phyloP scores from a whole-genome alignment of 2,113 vertebrate genomes.

The Thalassarche chlororhynchos region DNA sequence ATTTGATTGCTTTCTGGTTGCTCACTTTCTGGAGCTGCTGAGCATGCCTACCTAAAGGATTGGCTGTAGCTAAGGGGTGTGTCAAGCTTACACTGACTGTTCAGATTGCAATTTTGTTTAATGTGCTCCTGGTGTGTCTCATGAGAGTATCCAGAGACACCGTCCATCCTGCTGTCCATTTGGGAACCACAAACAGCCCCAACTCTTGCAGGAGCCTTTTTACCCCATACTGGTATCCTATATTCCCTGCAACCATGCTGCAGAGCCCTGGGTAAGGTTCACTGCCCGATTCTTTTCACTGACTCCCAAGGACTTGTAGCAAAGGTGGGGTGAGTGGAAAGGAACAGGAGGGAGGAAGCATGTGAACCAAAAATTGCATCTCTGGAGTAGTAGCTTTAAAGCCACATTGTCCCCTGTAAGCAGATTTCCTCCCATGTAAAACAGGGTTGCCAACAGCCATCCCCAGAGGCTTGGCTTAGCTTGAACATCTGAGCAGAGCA shows the following conservation, averaged over 20 bases:
- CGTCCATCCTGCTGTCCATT: background rate
- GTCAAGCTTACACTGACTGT: background rate
- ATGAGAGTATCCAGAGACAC: background rate
- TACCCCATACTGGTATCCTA: background rate
- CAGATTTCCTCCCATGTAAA: background rate
- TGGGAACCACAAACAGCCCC: background rate
- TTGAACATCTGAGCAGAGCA: background rate
- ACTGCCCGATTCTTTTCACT: background rate
- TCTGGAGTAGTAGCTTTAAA: background rate
- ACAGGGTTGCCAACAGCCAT: background rate
- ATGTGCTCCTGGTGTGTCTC: background rate
- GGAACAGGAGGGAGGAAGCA: background rate
- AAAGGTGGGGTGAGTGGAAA: background rate
- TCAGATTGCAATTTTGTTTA: background rate
- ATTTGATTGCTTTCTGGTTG: background rate
- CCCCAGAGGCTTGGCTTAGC: background rate
- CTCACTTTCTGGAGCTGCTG: background rate
- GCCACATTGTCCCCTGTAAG: background rate
- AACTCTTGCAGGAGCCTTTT: background rate
- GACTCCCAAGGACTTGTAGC: background rate
- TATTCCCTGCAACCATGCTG: background rate
- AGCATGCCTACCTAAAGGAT: background rate
- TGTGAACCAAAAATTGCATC: background rate
- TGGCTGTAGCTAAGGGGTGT: background rate
- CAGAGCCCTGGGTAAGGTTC: background rate